Conservation (phyloP, 2,113 vertebrate species). For the Neolamprologus tretocephalus region DNA sequence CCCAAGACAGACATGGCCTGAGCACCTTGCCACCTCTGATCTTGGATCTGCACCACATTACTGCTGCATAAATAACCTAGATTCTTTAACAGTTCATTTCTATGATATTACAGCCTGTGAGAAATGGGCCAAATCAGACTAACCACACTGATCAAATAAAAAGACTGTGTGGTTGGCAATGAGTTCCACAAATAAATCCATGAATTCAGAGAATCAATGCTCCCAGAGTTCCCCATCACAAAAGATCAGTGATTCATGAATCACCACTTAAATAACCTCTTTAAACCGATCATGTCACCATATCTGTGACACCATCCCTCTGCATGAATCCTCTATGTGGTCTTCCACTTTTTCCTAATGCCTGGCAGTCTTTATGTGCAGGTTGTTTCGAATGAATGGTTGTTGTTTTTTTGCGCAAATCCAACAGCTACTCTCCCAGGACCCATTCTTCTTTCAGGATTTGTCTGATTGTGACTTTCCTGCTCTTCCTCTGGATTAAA, state of each 20-base stretch:
- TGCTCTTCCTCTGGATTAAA: neutral
- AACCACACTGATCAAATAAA: neutral
- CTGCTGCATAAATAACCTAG: constrained; percentile 50
- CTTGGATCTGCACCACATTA: constrained; percentile 29
- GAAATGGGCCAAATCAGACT: neutral
- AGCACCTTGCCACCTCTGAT: constrained; percentile 22
- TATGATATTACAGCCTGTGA: neutral
- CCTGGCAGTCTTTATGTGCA: neutral
- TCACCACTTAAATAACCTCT: neutral
- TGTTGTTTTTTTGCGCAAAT: neutral
- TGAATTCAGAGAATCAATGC: neutral
- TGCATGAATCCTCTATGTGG: rapidly evolving
- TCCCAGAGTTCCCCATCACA: neutral
- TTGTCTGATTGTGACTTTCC: neutral
- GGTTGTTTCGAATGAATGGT: neutral
- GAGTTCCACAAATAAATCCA: neutral
- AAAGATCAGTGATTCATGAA: neutral
- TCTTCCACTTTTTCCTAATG: neutral
- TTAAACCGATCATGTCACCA: neutral
- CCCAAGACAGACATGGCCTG: constrained; percentile 31
- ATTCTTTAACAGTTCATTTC: neutral
- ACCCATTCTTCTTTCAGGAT: neutral
- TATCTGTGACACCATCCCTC: neutral
- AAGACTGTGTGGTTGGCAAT: neutral
- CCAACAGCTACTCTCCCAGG: neutral